Conservation (phyloP, 92 coral and sea anemone species). For the Heteractis magnifica region DNA sequence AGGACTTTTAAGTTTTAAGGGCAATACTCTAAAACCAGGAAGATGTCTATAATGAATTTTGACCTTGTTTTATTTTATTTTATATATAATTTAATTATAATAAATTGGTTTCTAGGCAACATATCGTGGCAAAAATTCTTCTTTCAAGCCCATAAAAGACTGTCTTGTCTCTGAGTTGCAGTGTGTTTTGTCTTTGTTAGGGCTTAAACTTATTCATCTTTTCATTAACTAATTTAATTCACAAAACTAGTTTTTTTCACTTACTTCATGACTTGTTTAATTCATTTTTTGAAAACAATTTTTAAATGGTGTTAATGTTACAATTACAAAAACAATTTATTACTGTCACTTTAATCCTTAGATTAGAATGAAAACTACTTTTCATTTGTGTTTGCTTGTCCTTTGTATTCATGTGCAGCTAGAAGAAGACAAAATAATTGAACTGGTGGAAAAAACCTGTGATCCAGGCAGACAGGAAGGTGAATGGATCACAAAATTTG, state of each 20-base stretch:
- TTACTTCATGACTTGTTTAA: not conserved
- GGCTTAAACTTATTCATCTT: not conserved
- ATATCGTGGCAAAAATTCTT: not conserved
- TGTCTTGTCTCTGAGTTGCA: not conserved
- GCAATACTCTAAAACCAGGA: too few species aligned
- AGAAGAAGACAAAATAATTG: slow-evolving; percentile 87
- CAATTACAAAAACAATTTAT: not conserved
- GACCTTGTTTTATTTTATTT: not conserved
- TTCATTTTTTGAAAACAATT: not conserved
- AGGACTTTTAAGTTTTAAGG: not conserved
- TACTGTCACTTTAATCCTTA: not conserved
- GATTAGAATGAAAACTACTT: not conserved
- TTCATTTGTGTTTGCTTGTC: not conserved
- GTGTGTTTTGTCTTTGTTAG: not conserved
- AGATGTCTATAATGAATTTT: not conserved
- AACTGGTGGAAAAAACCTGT: slow-evolving; percentile 87
- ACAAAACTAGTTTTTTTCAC: not conserved
- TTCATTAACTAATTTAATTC: not conserved
- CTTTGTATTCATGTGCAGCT: slow-evolving; percentile 45
- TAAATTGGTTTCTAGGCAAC: not conserved
- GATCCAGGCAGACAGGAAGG: slow-evolving; percentile 94
- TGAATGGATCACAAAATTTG: slow-evolving; percentile 92
- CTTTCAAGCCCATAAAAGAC: not conserved
- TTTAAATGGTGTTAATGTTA: not conserved
- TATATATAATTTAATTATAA: not conserved